Percentiles rank a stretch among this genome's conserved stretches.
Conservation (phyloP, 2,113 vertebrate genomes). For the Brachyhypopomus gauderio region DNA sequence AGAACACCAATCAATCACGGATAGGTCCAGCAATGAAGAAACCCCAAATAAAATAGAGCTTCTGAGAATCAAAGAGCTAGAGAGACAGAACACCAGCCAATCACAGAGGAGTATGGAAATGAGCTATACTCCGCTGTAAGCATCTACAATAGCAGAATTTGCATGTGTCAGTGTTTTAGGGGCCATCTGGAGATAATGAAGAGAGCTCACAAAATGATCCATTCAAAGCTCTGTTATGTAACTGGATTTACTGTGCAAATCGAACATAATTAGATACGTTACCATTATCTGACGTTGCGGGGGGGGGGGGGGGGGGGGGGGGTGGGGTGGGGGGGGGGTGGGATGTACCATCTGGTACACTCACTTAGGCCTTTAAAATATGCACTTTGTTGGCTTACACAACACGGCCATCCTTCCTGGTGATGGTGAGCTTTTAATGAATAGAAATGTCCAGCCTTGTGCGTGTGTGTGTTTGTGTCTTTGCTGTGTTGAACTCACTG, state of each 20-base stretch:
- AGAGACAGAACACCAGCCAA: too few relatives aligned
- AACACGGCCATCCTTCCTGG: background rate
- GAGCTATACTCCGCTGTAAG: too few relatives aligned
- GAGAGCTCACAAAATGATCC: background rate
- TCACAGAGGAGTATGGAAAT: too few relatives aligned
- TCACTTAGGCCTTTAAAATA: background rate
- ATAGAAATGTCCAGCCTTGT: background rate
- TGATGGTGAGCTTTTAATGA: background rate
- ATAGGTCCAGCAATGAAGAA: too few relatives aligned
- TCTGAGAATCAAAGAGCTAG: too few relatives aligned
- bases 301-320: background rate
- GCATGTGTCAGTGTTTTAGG: background rate
- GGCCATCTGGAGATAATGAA: background rate
- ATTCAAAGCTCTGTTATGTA: background rate
- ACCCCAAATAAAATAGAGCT: too few relatives aligned
- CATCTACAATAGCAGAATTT: background rate
- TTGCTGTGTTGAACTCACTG: slow-evolving; percentile 76
- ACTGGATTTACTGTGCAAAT: background rate
- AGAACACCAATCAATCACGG: background rate
- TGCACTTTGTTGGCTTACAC: background rate
- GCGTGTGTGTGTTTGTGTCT: background rate
- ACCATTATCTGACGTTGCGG: background rate
- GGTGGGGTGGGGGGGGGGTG: too few relatives aligned
- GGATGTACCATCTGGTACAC: background rate
- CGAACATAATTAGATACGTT: background rate